Base-by-base conservation (phyloP, 2,113 vertebrate species). In the Oceanites oceanicus region DNA sequence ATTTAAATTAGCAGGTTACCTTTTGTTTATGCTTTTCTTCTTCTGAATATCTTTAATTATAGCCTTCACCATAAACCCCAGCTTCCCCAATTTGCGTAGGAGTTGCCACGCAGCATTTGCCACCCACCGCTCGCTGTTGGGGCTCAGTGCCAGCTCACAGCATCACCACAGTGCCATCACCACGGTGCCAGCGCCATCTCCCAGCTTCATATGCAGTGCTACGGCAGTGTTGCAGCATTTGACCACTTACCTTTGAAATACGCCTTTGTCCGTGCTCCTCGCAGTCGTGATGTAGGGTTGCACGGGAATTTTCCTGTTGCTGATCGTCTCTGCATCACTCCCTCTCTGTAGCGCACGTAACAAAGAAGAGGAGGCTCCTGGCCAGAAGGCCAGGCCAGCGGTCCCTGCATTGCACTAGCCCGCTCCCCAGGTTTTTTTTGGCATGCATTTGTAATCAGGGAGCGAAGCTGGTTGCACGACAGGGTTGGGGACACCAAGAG, bases 241-340 rank as follows among this genome's bases (percentile, higher is more conserved):
- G 45, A 67, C 34, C 45, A 14, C 29, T 34, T 29, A 83, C 90
- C 75, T 90, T 18, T 63, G 62, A n/a, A 50, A 55, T 6, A 16
- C 2, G 2, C 47, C 71, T 90, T 17, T 59, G 42, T 29, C 82
- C 2, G 0, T 15, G 53, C 40, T 89, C 62, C 58, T 56, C 15
- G 32, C 23, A 73, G 63, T 4, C 1, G 0, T 1, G 53, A 10
- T 2, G 1, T 1, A 18, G 7, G 21, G 23, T 2, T 16, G 18
- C 49, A 5, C 0, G 0, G 56, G 45, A 45, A 42, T 67, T 38
- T n/a, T 55, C 70, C 53, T 20, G 38, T 3, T 22, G 45, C 58
- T 38, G 49, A 44, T 15, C 22, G 22, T 38, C 56, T 65, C 58
- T 2, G 0, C 0, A 6, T 42, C 71, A 10, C 15, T 59, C 38